Conservation (phyloP, 2,888 invertebrate species). For the Tillus elongatus region DNA sequence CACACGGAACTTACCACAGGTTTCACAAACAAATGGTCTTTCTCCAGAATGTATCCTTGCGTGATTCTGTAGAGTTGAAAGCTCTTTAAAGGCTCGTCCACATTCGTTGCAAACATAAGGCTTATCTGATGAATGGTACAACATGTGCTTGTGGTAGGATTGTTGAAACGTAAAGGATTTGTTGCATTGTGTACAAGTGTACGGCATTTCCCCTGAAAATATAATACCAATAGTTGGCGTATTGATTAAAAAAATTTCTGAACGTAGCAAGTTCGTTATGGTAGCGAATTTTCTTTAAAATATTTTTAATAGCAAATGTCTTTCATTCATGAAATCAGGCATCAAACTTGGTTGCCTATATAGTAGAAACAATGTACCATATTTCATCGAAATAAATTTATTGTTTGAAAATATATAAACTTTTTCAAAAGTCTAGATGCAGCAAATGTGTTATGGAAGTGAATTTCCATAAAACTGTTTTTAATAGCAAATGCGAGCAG, state of each 20-base stretch:
- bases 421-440: too few relatives aligned
- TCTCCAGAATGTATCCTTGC: constrained; percentile 78
- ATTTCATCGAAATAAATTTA: too few relatives aligned
- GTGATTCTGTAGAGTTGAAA: constrained; percentile 80
- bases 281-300: too few relatives aligned
- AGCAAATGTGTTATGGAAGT: too few relatives aligned
- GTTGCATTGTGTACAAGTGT: constrained; percentile 70
- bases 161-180: constrained; percentile 86
- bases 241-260: constrained; percentile 7
- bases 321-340: too few relatives aligned
- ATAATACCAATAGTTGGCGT: not conserved
- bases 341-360: too few relatives aligned
- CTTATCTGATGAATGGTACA: constrained; percentile 80
- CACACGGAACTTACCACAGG: constrained; percentile 54
- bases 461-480: too few relatives aligned
- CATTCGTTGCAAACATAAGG: constrained; percentile 66
- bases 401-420: too few relatives aligned
- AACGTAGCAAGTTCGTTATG: too few relatives aligned
- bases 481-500: too few relatives aligned
- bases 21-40: constrained; percentile 79
- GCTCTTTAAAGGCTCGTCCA: constrained; percentile 75
- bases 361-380: too few relatives aligned
- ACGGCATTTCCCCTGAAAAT: constrained; percentile 74
- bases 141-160: constrained; percentile 78
- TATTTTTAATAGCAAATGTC: too few relatives aligned